These are phyloP conservation scores for Tragulus kanchil DNA, from an alignment of 2,113 vertebrate species.

Conservation along the genomic window DNA sequence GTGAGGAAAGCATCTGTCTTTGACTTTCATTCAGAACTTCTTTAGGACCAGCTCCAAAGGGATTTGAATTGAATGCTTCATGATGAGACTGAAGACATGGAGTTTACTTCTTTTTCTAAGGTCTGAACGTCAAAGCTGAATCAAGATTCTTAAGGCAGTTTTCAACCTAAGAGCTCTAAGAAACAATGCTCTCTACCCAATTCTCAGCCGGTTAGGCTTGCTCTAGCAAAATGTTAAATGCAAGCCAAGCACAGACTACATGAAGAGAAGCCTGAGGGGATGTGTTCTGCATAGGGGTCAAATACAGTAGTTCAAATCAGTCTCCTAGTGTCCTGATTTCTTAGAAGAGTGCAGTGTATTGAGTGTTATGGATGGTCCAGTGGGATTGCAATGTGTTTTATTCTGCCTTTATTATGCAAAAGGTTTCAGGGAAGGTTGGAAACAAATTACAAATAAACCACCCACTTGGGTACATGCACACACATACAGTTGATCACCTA, in stretches of 20 bases:
- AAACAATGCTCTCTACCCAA: constrained; percentile 41
- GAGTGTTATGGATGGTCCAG: background rate
- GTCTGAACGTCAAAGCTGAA: constrained; percentile 19
- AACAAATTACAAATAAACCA: constrained; percentile 50
- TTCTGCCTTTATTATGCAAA: constrained; percentile 47
- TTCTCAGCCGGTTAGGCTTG: constrained; percentile 32
- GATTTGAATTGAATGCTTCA: background rate
- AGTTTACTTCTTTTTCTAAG: constrained; percentile 55
- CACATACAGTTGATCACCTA: constrained; percentile 43
- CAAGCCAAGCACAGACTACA: constrained; percentile 37
- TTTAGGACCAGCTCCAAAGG: constrained; percentile 40
- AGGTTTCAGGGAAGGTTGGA: constrained; percentile 20
- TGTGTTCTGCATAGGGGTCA: constrained; percentile 68
- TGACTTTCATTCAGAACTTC: constrained; percentile 10
- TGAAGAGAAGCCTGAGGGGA: constrained; percentile 54
- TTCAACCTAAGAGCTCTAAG: constrained; percentile 5
- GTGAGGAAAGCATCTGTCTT: constrained; percentile 10
- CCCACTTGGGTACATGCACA: background rate
- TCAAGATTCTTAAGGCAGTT: background rate
- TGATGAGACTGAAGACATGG: background rate
- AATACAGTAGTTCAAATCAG: constrained; percentile 55
- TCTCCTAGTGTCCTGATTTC: background rate
- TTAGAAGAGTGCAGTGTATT: constrained; percentile 10
- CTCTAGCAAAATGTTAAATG: constrained; percentile 55
- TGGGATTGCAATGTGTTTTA: constrained; percentile 35